A percentile compares a stretch with the other conserved stretches of the same genome.
Evolutionary conservation across 2,113 vertebrate species (phyloP).

Genomic region (Lanius collurio): DNA sequence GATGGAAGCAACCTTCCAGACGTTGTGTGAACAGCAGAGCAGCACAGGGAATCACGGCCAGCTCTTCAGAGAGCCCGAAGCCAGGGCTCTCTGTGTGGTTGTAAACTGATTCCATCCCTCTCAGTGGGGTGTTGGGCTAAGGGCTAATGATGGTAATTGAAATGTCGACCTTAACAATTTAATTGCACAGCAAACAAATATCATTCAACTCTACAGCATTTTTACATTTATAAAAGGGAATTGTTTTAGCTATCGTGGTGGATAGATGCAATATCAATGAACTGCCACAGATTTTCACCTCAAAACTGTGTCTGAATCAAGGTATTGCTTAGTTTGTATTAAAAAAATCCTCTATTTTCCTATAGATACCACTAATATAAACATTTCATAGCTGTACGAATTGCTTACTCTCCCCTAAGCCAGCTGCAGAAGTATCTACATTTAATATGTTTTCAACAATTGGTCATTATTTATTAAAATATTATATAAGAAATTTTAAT

Average conservation of each 20-base stretch:
- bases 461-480: constrained; percentile 15
- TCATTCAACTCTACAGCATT: background rate
- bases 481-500: background rate
- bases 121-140: background rate
- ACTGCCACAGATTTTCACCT: background rate
- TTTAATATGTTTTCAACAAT: background rate
- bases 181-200: constrained; percentile 15
- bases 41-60: background rate
- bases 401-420: background rate
- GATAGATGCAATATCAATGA: background rate
- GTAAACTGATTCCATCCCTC: background rate
- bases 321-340: background rate
- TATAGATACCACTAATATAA: background rate
- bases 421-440: background rate
- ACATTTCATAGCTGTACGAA: background rate
- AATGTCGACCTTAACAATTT: constrained; percentile 2
- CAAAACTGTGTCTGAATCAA: background rate
- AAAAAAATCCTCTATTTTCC: background rate
- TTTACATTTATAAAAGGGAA: background rate
- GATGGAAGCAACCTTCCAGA: background rate
- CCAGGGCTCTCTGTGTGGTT: background rate
- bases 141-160: constrained; percentile 22
- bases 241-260: background rate
- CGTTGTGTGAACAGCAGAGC: background rate
- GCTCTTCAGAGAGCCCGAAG: background rate